phyloP scores from a whole-genome alignment of 2,888 invertebrate species.

The Hololepta plana region DNA sequence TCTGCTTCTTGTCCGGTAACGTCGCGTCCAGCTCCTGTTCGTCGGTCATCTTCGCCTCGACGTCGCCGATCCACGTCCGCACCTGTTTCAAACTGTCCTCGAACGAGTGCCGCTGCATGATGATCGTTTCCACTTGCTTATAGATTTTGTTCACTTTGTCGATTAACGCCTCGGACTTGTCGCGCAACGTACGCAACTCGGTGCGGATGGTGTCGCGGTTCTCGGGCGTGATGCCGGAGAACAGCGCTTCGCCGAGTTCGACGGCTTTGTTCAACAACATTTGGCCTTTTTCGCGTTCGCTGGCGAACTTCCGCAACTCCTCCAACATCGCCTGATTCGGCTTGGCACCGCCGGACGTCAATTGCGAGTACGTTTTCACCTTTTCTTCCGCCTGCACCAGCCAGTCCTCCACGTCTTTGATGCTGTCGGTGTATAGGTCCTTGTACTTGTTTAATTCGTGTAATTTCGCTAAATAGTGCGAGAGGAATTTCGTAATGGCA shows the following conservation, averaged over 20 bases:
- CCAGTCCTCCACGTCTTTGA: conserved; percentile 61
- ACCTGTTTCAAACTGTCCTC: conserved; percentile 84
- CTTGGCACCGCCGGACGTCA: conserved; percentile 53
- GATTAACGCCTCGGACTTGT: conserved; percentile 66
- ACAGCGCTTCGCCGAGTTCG: conserved; percentile 75
- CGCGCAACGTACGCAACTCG: conserved; percentile 62
- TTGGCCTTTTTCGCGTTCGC: conserved; percentile 65
- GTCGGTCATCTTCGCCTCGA: conserved; percentile 53
- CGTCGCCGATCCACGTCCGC: conserved; percentile 69
- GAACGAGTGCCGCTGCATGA: conserved; percentile 82
- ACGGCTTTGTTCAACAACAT: conserved; percentile 58
- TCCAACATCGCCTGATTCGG: conserved; percentile 59
- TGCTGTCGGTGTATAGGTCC: conserved; percentile 44
- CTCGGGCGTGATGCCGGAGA: conserved; percentile 68
- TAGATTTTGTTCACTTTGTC: conserved; percentile 71
- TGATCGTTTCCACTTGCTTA: conserved; percentile 73
- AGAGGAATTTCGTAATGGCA: conserved; percentile 50
- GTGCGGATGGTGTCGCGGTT: conserved; percentile 71
- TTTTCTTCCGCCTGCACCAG: conserved; percentile 54
- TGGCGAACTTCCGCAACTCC: conserved; percentile 53
- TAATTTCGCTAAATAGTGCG: conserved; percentile 51
- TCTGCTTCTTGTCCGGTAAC: conserved; percentile 75
- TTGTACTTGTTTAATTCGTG: conserved; percentile 53
- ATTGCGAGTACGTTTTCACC: conserved; percentile 51
- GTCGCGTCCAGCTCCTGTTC: conserved; percentile 58